Conservation (phyloP, 2,797 vertebrate species). For the Rhabdophis nuchalis region DNA sequence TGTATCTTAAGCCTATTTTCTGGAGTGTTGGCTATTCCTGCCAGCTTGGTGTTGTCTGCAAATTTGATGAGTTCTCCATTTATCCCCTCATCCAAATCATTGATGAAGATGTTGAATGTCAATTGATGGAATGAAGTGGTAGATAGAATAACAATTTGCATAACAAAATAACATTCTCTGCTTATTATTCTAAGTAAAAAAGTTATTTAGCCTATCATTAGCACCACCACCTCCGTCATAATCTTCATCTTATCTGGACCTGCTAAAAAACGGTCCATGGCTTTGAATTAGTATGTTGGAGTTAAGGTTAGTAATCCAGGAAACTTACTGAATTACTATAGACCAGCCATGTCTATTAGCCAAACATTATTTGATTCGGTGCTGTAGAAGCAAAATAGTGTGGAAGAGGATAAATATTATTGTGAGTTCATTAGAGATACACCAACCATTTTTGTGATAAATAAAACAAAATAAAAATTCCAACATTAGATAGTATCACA, state of each 20-base stretch:
- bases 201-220: neutral
- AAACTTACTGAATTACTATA: neutral
- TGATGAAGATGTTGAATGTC: too few species aligned
- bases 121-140: neutral
- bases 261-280: neutral
- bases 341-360: neutral
- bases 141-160: neutral
- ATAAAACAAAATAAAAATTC: neutral
- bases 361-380: neutral
- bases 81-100: too few species aligned
- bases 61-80: too few species aligned
- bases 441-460: neutral
- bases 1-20: too few species aligned
- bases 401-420: neutral
- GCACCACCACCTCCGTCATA: neutral
- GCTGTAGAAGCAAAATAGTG: neutral
- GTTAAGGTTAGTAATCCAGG: neutral
- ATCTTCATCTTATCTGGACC: neutral
- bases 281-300: neutral
- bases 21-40: too few species aligned
- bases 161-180: neutral
- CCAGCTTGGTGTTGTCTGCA: too few species aligned
- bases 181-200: neutral
- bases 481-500: neutral
- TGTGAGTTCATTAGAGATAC: neutral